Percentiles rank a stretch among this genome's conserved stretches.
These are phyloP conservation scores for Pristionchus exspectatus DNA, from an alignment of 2,888 invertebrate species.

Conservation along the genomic window DNA sequence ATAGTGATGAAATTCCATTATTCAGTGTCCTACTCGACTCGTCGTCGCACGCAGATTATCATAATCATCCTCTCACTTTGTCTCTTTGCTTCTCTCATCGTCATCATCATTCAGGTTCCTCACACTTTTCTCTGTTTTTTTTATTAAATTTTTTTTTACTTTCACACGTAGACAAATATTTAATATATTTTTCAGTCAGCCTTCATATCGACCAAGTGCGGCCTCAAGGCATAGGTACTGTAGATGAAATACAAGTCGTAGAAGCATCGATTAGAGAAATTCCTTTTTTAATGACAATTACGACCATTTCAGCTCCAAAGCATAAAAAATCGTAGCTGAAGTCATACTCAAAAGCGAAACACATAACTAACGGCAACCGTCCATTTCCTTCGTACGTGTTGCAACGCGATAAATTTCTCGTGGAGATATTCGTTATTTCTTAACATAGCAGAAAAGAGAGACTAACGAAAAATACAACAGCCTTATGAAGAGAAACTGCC, in stretches of 20 bases:
- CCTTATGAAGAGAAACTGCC: no score
- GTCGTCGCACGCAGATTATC: background rate
- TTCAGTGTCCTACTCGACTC: background rate
- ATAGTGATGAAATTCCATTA: background rate
- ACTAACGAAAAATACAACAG: no score
- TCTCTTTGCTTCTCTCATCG: background rate
- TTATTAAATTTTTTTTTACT: background rate
- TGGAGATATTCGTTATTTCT: background rate
- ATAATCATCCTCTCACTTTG: background rate
- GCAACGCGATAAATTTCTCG: slow-evolving; percentile 39
- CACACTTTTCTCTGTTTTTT: background rate
- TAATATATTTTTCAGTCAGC: background rate
- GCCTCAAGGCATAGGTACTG: background rate
- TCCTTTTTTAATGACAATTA: no score
- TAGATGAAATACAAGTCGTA: no score
- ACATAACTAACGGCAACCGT: slow-evolving; percentile 6
- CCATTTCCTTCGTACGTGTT: background rate
- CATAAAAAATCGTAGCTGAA: background rate
- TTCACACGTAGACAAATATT: no score
- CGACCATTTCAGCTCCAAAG: background rate
- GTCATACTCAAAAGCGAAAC: background rate
- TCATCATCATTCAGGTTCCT: background rate
- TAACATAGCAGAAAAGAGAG: no score
- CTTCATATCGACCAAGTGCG: background rate
- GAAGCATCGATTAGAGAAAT: no score